phyloP scores from a whole-genome alignment of 2,888 invertebrate species.

The Tetragonisca angustula region DNA sequence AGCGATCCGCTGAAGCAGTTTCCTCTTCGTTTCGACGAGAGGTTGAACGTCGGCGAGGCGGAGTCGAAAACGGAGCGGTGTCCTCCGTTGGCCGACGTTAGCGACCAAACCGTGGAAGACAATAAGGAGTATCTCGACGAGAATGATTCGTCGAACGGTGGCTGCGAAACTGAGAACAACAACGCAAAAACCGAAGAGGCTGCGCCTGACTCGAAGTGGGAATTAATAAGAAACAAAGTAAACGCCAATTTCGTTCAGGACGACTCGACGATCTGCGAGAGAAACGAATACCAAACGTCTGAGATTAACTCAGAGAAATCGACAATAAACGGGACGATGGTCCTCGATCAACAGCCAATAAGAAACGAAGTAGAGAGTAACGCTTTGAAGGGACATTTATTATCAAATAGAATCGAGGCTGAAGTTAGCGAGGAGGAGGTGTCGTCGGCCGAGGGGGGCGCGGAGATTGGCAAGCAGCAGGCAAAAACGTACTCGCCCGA shows the following conservation, averaged over 20 bases:
- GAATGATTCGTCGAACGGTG: neutral
- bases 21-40: neutral
- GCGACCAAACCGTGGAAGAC: neutral
- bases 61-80: neutral
- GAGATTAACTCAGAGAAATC: neutral
- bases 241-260: neutral
- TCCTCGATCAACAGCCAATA: neutral
- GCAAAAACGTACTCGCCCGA: neutral
- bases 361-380: neutral
- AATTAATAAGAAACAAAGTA: neutral
- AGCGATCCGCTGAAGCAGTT: neutral
- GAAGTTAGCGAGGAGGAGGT: neutral
- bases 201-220: neutral
- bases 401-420: neutral
- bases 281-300: neutral
- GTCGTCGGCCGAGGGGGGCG: neutral
- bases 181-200: neutral
- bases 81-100: neutral
- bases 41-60: neutral
- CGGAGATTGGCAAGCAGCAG: neutral
- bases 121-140: neutral
- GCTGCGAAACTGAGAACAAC: neutral
- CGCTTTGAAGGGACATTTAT: neutral
- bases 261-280: neutral
- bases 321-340: neutral